These are phyloP conservation scores for Neosilurus mollespiculum DNA, from an alignment of 2,797 vertebrate genomes.

Conservation along the genomic window DNA sequence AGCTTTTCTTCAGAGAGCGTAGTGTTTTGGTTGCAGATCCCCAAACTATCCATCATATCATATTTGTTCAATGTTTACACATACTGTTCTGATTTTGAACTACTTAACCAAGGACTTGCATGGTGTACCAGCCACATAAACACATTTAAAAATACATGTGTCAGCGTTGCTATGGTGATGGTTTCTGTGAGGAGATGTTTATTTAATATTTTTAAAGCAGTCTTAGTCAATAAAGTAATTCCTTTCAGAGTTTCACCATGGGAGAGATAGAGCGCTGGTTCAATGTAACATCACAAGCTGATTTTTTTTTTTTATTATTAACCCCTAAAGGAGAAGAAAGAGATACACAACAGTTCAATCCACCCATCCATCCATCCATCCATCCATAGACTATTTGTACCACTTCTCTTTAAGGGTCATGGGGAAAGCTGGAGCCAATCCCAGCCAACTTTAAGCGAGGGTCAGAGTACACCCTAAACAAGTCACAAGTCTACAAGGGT, in stretches of 20 bases:
- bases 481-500: too few species aligned
- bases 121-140: background rate
- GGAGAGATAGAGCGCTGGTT: too few species aligned
- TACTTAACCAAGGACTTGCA: background rate
- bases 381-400: too few species aligned
- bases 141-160: background rate
- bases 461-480: too few species aligned
- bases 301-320: background rate
- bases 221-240: background rate
- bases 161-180: background rate
- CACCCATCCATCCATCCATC: too few species aligned
- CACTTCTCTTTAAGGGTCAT: too few species aligned
- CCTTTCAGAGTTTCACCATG: background rate
- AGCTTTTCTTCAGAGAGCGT: background rate
- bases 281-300: too few species aligned
- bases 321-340: background rate
- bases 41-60: background rate
- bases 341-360: background rate
- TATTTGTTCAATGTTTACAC: background rate
- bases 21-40: background rate
- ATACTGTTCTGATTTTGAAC: background rate
- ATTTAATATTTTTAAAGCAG: background rate
- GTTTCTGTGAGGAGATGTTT: background rate
- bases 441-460: too few species aligned
- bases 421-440: too few species aligned